phyloP scores from a whole-genome alignment of 2,888 invertebrate species.

The Exephanes ischioxanthus region DNA sequence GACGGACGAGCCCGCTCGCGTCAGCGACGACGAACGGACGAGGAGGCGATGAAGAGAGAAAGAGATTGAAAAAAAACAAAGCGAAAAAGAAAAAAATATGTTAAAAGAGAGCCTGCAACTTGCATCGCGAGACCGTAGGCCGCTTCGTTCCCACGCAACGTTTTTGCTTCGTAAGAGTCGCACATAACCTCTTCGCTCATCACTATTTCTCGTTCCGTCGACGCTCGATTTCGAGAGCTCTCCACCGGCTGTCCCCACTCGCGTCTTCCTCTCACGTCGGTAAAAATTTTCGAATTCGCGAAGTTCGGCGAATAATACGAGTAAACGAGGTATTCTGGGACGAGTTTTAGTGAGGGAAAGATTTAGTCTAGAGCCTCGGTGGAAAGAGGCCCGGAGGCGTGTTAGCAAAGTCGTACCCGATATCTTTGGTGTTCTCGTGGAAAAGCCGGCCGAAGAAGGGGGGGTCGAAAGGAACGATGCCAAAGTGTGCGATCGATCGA shows the following conservation, averaged over 20 bases:
- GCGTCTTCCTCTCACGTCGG: no score
- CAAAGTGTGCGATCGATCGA: conserved; percentile 61
- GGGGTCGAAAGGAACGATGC: conserved; percentile 55
- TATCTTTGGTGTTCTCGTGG: conserved; percentile 27
- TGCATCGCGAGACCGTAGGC: conserved; percentile 54
- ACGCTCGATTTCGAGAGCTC: conserved; percentile 8
- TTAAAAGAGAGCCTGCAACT: not conserved
- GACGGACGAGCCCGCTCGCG: conserved; percentile 24
- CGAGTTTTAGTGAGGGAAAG: not conserved
- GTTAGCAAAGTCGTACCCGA: conserved; percentile 19
- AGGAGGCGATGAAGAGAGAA: not conserved
- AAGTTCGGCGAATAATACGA: not conserved
- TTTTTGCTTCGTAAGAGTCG: conserved; percentile 33
- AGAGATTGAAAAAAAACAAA: not conserved
- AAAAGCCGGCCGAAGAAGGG: conserved; percentile 33
- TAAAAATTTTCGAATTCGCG: not conserved
- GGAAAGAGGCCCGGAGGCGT: conserved; percentile 2
- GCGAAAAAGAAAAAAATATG: not conserved
- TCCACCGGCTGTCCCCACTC: not conserved
- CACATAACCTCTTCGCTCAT: conserved; percentile 27
- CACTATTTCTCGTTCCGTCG: conserved; percentile 35
- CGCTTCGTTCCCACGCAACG: conserved; percentile 59
- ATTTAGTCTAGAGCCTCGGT: not conserved
- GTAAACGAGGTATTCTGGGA: no score
- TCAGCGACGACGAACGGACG: conserved; percentile 23